A percentile compares a stretch with the other conserved stretches of the same genome.
These are phyloP conservation scores for Contarinia nasturtii DNA, from an alignment of 1,140 invertebrate genomes.

Conservation along the genomic window DNA sequence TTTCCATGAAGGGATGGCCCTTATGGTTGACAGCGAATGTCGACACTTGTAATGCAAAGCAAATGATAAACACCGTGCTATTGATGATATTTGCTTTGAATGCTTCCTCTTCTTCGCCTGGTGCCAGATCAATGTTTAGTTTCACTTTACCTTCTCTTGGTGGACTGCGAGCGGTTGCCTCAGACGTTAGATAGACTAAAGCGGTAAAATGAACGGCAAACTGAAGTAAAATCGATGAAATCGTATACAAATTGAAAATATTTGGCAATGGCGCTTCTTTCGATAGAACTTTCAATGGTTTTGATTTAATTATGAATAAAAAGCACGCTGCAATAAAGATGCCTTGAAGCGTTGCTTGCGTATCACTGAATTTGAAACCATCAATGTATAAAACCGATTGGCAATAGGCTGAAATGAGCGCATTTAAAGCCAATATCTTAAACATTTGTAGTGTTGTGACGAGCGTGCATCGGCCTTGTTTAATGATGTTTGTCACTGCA, in stretches of 20 bases:
- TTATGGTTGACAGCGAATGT: constrained; percentile 99
- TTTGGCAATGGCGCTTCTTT: constrained; percentile 90
- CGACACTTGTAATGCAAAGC: constrained; percentile 88
- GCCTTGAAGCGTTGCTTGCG: constrained; percentile 90
- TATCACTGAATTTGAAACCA: constrained; percentile 95
- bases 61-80: constrained; percentile 96
- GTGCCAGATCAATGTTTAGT: constrained; percentile 30
- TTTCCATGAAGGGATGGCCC: constrained; percentile 97
- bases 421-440: constrained; percentile 98
- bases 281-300: constrained; percentile 86
- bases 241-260: constrained; percentile 97
- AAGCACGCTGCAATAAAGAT: constrained; percentile 89
- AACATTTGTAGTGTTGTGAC: constrained; percentile 99
- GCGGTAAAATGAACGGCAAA: constrained; percentile 89
- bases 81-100: constrained; percentile 91
- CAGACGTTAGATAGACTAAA: constrained; percentile 73
- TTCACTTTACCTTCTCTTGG: constrained; percentile 34
- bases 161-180: constrained; percentile 48
- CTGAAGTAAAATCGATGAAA: constrained; percentile 86
- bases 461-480: constrained; percentile 95
- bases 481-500: constrained; percentile 95
- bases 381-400: constrained; percentile 97
- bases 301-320: constrained; percentile 93
- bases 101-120: constrained; percentile 60
- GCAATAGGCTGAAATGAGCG: constrained; percentile 92